A percentile compares a stretch with the other conserved stretches of the same genome.
Conservation (phyloP, 2,113 vertebrate genomes). For the Rattus norvegicus region DNA sequence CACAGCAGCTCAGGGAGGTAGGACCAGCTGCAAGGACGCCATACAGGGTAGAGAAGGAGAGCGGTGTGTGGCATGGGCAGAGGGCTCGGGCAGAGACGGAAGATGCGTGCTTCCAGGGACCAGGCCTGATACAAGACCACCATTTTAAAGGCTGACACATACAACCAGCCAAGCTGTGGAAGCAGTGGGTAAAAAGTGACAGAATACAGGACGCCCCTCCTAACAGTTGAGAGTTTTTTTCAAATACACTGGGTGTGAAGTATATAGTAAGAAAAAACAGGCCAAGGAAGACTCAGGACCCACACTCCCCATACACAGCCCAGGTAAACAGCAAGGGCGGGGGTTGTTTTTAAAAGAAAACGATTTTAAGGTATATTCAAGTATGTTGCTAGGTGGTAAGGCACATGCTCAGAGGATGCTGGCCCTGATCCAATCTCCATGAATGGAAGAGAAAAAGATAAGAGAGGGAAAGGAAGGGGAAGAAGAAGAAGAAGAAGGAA, state of each 20-base stretch:
- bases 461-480: neutral
- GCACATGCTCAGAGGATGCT: neutral
- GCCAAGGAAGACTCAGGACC: neutral
- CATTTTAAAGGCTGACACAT: neutral
- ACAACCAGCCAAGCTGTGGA: neutral
- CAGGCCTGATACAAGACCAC: neutral
- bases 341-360: neutral
- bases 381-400: neutral
- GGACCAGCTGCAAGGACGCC: neutral
- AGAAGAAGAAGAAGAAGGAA: no score
- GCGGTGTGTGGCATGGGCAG: rapidly evolving
- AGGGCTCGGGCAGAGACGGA: neutral
- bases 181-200: neutral
- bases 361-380: neutral
- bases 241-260: neutral
- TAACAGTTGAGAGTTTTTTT: neutral
- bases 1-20: neutral
- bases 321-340: neutral
- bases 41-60: no score
- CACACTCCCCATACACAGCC: neutral
- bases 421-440: neutral
- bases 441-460: neutral
- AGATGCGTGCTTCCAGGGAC: rapidly evolving
- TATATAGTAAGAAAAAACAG: neutral
- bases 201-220: neutral